Conservation (phyloP, 2,888 invertebrate genomes). For the Augiades crinisus region DNA sequence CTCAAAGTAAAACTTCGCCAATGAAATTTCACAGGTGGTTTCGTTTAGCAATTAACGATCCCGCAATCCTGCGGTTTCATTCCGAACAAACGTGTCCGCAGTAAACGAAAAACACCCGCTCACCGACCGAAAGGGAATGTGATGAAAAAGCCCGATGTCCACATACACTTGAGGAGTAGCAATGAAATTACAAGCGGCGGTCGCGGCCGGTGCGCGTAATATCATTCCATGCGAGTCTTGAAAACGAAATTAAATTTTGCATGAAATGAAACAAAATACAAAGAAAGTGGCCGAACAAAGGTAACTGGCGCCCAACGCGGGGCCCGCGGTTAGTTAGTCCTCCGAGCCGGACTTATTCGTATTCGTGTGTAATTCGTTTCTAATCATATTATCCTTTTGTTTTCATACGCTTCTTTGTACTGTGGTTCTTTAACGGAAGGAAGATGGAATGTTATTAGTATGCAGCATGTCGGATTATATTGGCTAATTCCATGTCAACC, state of each 20-base stretch:
- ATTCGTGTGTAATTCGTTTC: conserved; percentile 68
- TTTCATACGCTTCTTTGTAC: conserved; percentile 40
- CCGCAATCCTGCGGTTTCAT: conserved; percentile 74
- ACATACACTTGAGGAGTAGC: conserved; percentile 75
- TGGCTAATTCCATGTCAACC: conserved; percentile 6
- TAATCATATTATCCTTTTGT: conserved; percentile 73
- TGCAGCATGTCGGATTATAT: conserved; percentile 19
- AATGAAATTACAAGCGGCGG: conserved; percentile 74
- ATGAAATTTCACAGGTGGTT: conserved; percentile 66
- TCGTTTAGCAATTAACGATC: conserved; percentile 74
- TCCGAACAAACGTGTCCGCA: conserved; percentile 62
- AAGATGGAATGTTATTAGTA: conserved; percentile 25
- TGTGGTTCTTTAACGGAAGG: conserved; percentile 32
- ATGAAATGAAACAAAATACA: conserved; percentile 80
- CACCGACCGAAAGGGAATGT: conserved; percentile 76
- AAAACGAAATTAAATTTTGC: conserved; percentile 81
- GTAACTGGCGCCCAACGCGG: conserved; percentile 58
- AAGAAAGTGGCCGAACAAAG: conserved; percentile 78
- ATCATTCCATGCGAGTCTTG: conserved; percentile 80
- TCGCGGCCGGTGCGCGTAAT: conserved; percentile 68
- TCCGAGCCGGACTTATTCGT: conserved; percentile 40
- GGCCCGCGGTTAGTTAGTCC: conserved; percentile 64
- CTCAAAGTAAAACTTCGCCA: conserved; percentile 52
- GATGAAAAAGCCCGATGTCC: conserved; percentile 79
- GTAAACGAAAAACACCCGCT: conserved; percentile 68